Conservation (phyloP, 2,888 invertebrate species). For the Cylloceria caligata region DNA sequence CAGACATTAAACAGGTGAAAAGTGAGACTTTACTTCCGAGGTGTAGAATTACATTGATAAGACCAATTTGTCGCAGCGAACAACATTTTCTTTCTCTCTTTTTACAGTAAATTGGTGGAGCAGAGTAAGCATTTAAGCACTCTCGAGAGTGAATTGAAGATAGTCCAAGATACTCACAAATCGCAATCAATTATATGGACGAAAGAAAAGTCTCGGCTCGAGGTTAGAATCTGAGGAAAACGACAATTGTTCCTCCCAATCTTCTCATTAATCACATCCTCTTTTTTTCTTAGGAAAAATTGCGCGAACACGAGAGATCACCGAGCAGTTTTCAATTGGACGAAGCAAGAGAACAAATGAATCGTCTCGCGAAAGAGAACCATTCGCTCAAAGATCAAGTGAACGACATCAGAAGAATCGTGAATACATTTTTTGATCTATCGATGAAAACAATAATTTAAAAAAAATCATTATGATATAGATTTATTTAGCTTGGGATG, state of each 20-base stretch:
- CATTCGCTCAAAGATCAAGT: conserved; percentile 90
- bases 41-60: conserved; percentile 26
- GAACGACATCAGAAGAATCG: conserved; percentile 89
- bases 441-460: background rate
- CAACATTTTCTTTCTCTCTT: background rate
- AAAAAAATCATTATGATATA: background rate
- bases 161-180: conserved; percentile 88
- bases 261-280: too few species aligned
- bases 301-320: conserved; percentile 76
- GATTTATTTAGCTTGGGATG: background rate
- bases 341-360: conserved; percentile 91
- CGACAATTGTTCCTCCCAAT: background rate
- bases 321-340: conserved; percentile 88
- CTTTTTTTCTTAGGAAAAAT: conserved; percentile 73
- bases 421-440: conserved; percentile 73
- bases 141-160: conserved; percentile 88
- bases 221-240: conserved; percentile 55
- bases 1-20: conserved; percentile 90
- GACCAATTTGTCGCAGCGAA: background rate
- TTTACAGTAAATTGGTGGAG: conserved; percentile 87
- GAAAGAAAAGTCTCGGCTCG: conserved; percentile 87
- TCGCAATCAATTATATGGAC: conserved; percentile 89
- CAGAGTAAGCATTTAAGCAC: conserved; percentile 88
- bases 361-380: conserved; percentile 89
- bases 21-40: conserved; percentile 59